These are phyloP conservation scores for Torymus tubicola DNA, from an alignment of 2,888 invertebrate genomes.

Conservation along the genomic window DNA sequence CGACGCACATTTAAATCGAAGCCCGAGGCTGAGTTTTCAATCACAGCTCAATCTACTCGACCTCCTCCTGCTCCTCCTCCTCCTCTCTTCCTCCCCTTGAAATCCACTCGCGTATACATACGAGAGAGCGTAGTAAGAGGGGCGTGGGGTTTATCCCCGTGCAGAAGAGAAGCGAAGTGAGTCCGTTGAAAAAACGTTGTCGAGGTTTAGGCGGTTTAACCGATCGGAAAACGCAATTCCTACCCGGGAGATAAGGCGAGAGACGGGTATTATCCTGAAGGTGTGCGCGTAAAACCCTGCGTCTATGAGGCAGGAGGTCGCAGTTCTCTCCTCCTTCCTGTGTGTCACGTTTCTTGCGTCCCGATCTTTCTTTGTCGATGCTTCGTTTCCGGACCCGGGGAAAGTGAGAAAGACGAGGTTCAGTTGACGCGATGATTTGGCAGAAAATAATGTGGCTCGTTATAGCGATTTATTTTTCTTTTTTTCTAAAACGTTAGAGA, in stretches of 20 bases:
- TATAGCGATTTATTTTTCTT: constrained; percentile 2
- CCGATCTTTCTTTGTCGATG: background rate
- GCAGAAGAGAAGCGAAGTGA: constrained; percentile 26
- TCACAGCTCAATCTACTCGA: constrained; percentile 73
- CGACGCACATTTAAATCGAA: constrained; percentile 70
- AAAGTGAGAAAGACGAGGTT: background rate
- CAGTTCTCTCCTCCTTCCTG: no score
- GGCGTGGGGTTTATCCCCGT: constrained; percentile 48
- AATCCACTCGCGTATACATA: constrained; percentile 6
- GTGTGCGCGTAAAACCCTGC: no score
- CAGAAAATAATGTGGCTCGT: background rate
- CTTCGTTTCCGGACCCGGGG: background rate
- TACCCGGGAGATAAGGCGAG: constrained; percentile 65
- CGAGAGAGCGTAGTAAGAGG: background rate
- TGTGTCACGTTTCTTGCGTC: constrained; percentile 13
- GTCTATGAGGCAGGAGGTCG: no score
- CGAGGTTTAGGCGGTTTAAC: constrained; percentile 69
- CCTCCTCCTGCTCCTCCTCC: constrained; percentile 55
- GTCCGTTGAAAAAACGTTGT: constrained; percentile 65
- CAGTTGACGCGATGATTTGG: constrained; percentile 3
- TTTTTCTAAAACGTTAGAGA: background rate
- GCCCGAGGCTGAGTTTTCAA: constrained; percentile 73
- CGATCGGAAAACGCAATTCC: constrained; percentile 71
- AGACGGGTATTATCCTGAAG: constrained; percentile 63
- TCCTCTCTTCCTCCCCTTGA: constrained; percentile 20